Evolutionary conservation across 2,797 vertebrate genomes (phyloP).

Genomic region (Pseudochirops corinnae): DNA sequence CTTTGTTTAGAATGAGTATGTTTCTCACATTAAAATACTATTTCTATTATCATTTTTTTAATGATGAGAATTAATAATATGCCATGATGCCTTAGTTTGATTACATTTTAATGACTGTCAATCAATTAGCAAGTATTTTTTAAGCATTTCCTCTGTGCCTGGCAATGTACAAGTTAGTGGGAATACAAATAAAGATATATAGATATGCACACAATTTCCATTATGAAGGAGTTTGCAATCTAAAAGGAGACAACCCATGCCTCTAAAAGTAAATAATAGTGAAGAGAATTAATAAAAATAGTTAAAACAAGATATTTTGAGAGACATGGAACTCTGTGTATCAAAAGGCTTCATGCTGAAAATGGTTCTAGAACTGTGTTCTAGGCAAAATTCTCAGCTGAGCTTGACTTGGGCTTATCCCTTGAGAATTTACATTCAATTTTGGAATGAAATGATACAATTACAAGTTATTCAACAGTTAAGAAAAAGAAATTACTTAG

Average conservation of each 20-base stretch:
- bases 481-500: not conserved
- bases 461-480: not conserved
- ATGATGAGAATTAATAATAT: not conserved
- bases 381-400: not conserved
- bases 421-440: not conserved
- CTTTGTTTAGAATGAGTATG: no score
- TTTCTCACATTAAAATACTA: not conserved
- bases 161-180: not conserved
- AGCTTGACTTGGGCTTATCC: not conserved
- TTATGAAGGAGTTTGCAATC: not conserved
- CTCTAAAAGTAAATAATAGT: not conserved
- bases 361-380: not conserved
- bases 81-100: not conserved
- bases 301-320: not conserved
- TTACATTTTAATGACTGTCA: not conserved
- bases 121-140: not conserved
- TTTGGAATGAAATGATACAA: not conserved
- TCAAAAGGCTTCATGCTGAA: not conserved
- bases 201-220: not conserved
- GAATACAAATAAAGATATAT: not conserved
- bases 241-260: not conserved
- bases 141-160: not conserved
- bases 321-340: not conserved
- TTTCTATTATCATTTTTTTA: not conserved
- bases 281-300: not conserved